A percentile compares a stretch with the other conserved stretches of the same genome.
Conservation (phyloP, 2,113 vertebrate species). For the Carassius gibelio region DNA sequence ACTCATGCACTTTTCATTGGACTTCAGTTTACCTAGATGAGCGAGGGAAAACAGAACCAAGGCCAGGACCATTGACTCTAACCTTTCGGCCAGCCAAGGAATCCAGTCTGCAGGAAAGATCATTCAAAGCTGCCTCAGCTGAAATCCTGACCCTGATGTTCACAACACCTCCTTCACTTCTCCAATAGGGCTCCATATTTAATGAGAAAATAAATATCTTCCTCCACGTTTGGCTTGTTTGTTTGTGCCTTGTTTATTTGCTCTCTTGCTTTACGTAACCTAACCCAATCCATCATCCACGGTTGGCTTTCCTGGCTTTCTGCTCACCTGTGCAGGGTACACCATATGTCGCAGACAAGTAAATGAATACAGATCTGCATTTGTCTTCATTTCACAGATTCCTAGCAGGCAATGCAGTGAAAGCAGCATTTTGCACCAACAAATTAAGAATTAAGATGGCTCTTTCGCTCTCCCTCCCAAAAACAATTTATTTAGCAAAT, state of each 20-base stretch:
- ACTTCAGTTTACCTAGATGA: not conserved
- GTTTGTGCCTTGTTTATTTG: slow-evolving; percentile 7
- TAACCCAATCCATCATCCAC: slow-evolving; percentile 24
- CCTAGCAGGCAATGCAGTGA: not conserved
- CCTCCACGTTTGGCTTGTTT: slow-evolving; percentile 9
- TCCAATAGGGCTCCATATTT: not conserved
- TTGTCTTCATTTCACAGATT: slow-evolving; percentile 30
- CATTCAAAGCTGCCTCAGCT: slow-evolving; percentile 2
- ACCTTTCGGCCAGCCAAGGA: not conserved
- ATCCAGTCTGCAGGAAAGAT: slow-evolving; percentile 15
- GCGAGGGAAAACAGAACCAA: slow-evolving; percentile 15
- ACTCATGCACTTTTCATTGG: not conserved
- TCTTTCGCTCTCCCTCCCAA: not conserved
- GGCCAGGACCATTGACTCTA: not conserved
- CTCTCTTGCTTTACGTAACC: not conserved
- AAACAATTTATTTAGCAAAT: slow-evolving; percentile 9
- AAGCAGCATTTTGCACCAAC: slow-evolving; percentile 10
- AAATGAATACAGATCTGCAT: slow-evolving; percentile 28
- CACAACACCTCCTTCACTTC: not conserved
- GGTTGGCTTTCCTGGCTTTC: slow-evolving; percentile 25
- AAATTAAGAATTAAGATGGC: slow-evolving; percentile 18
- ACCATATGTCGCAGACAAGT: slow-evolving; percentile 18
- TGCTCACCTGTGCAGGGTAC: slow-evolving; percentile 4
- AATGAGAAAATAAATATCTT: slow-evolving; percentile 26
- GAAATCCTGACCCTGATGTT: slow-evolving; percentile 11